These are phyloP conservation scores for Scleropages formosus DNA, from an alignment of 2,797 vertebrate genomes.

Conservation along the genomic window DNA sequence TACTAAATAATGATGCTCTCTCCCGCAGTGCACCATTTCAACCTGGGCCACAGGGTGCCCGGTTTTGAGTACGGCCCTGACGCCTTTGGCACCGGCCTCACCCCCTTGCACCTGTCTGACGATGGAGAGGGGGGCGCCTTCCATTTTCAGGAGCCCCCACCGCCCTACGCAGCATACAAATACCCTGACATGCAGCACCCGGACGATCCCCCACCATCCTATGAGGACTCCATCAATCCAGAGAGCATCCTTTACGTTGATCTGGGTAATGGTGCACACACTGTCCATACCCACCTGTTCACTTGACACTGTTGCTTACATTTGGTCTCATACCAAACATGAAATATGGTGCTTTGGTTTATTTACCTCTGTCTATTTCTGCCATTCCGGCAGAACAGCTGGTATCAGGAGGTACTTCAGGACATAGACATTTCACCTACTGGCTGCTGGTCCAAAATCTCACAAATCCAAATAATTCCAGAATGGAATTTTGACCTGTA, in stretches of 20 bases:
- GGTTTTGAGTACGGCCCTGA: constrained; percentile 95
- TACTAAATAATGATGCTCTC: not conserved
- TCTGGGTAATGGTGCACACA: constrained; percentile 68
- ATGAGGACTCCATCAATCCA: constrained; percentile 92
- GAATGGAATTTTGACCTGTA: no score
- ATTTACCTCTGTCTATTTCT: no score
- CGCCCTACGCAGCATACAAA: constrained; percentile 94
- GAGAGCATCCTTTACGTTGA: constrained; percentile 86
- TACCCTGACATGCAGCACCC: constrained; percentile 94
- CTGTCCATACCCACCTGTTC: not conserved
- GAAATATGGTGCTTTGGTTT: no score
- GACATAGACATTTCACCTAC: no score
- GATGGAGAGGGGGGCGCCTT: constrained; percentile 95
- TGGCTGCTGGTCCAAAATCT: no score
- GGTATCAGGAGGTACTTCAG: no score
- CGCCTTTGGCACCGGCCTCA: constrained; percentile 90
- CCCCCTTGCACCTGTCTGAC: constrained; percentile 92
- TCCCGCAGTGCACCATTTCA: constrained; percentile 90
- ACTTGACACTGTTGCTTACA: not conserved
- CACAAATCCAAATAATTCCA: no score
- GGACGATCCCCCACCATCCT: constrained; percentile 93
- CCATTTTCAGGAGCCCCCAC: constrained; percentile 95
- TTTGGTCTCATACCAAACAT: not conserved
- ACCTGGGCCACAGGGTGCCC: constrained; percentile 89
- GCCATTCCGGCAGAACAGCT: no score